Percentiles rank a stretch among this genome's conserved stretches.
Evolutionary conservation across 23 tunicate species (phyloP).

Genomic region (Oikopleura dioica): DNA sequence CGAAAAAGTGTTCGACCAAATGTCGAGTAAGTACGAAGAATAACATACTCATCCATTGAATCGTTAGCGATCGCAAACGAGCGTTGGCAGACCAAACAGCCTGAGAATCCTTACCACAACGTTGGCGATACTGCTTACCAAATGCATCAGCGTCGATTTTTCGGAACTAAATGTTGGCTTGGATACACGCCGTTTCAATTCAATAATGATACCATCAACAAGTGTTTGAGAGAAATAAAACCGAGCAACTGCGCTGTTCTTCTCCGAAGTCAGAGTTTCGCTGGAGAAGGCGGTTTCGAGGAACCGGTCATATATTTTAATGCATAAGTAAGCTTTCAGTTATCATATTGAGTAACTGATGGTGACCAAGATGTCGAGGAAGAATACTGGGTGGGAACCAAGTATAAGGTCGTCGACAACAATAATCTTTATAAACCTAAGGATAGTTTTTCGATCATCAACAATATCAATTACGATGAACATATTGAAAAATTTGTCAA

Average conservation of each 20-base stretch:
- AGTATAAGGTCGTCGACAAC: not conserved
- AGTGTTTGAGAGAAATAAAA: too few species aligned
- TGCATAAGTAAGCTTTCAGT: too few species aligned
- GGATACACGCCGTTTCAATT: not conserved
- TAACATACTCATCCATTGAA: not conserved
- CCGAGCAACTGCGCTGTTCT: too few species aligned
- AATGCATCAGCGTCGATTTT: not conserved
- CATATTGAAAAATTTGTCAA: not conserved
- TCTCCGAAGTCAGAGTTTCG: too few species aligned
- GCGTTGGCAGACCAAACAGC: not conserved
- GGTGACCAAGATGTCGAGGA: not conserved
- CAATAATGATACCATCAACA: not conserved
- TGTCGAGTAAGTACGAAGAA: too few species aligned
- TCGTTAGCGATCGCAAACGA: not conserved
- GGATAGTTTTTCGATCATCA: too few species aligned
- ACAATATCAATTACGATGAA: too few species aligned
- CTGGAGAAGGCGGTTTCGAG: too few species aligned
- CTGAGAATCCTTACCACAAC: not conserved
- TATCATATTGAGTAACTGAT: too few species aligned
- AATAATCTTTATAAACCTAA: not conserved
- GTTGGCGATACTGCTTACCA: not conserved
- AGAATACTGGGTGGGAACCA: not conserved
- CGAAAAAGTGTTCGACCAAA: too few species aligned
- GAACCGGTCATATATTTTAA: too few species aligned
- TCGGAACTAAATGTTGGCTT: not conserved